Conservation (phyloP, 2,888 invertebrate species). For the Norana najaformis region DNA sequence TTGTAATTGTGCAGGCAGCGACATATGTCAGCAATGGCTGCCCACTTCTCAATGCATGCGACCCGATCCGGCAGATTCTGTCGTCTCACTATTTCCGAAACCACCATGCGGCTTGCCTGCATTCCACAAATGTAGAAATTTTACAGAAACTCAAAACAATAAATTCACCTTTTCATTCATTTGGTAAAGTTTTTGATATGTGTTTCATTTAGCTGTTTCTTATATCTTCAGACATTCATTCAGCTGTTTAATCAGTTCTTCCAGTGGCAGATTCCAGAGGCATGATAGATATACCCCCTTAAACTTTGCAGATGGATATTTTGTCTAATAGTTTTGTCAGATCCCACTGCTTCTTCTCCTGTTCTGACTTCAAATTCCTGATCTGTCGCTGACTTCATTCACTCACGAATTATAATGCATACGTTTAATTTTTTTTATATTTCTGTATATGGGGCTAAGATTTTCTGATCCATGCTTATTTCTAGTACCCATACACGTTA, state of each 20-base stretch:
- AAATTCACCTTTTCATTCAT: background rate
- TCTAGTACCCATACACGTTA: too few species aligned
- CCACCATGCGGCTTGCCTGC: slow-evolving; percentile 78
- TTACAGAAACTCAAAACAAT: background rate
- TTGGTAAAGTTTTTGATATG: background rate
- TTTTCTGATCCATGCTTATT: too few species aligned
- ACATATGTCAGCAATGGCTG: slow-evolving; percentile 87
- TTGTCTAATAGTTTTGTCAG: too few species aligned
- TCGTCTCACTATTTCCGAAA: slow-evolving; percentile 80
- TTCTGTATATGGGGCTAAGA: too few species aligned
- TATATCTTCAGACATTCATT: background rate
- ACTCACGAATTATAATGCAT: too few species aligned
- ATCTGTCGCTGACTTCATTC: too few species aligned
- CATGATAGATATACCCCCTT: too few species aligned
- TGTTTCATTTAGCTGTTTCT: background rate
- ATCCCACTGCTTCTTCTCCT: too few species aligned
- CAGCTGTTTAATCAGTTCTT: background rate
- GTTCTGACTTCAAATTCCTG: too few species aligned
- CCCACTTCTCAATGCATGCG: slow-evolving; percentile 87
- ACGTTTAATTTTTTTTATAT: too few species aligned
- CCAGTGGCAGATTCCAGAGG: too few species aligned
- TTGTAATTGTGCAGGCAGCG: slow-evolving; percentile 86
- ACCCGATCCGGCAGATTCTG: slow-evolving; percentile 73
- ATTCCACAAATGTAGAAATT: background rate
- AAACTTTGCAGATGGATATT: too few species aligned